Evolutionary conservation across 2,888 invertebrate genomes (phyloP).

Genomic region (Drosophila fungiperda): DNA sequence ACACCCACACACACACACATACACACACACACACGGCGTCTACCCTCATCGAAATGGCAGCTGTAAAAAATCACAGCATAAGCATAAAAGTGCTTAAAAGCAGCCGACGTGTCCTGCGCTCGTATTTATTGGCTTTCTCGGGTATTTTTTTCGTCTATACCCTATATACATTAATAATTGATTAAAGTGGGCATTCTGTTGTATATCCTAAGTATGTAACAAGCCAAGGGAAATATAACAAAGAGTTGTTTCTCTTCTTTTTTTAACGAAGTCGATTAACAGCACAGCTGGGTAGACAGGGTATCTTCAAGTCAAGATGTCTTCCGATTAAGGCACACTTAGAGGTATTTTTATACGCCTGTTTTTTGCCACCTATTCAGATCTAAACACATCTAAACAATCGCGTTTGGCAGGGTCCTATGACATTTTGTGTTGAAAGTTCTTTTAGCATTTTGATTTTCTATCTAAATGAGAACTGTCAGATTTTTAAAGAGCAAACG

Average conservation of each 20-base stretch:
- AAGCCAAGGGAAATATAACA: background rate
- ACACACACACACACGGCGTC: background rate
- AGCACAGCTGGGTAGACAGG: background rate
- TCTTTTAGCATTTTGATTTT: slow-evolving; percentile 37
- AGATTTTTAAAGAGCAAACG: slow-evolving; percentile 18
- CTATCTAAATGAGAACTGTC: slow-evolving; percentile 46
- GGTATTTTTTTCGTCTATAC: slow-evolving; percentile 6
- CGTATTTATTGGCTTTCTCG: slow-evolving; percentile 15
- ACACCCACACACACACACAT: background rate
- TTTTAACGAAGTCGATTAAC: background rate
- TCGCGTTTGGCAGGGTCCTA: slow-evolving; percentile 1
- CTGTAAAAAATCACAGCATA: slow-evolving; percentile 82
- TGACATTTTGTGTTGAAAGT: slow-evolving; percentile 37
- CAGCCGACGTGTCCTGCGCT: slow-evolving; percentile 62
- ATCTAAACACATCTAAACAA: slow-evolving; percentile 30
- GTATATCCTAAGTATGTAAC: background rate
- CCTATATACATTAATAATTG: slow-evolving; percentile 11
- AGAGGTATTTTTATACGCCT: background rate
- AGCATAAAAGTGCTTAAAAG: slow-evolving; percentile 81
- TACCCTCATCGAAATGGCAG: slow-evolving; percentile 69
- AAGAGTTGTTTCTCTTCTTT: background rate
- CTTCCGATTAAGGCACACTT: background rate
- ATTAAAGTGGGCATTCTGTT: background rate
- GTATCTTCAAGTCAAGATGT: background rate
- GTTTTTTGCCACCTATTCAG: slow-evolving; percentile 36